Evolutionary conservation across 2,113 vertebrate species (phyloP).

Genomic region (Actinemys pallida): DNA sequence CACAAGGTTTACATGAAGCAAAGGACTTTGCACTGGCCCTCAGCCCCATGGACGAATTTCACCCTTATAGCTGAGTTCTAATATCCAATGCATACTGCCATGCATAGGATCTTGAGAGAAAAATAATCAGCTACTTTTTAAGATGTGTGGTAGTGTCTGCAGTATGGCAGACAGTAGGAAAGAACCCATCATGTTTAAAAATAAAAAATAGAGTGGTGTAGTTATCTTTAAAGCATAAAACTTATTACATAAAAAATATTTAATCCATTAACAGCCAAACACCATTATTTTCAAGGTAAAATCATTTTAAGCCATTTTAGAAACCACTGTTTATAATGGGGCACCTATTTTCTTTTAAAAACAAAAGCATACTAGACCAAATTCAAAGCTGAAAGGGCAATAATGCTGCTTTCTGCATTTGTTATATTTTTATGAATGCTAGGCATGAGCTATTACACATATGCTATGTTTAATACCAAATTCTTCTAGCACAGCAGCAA

Average conservation of each 20-base stretch:
- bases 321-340: neutral
- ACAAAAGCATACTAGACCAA: neutral
- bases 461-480: neutral
- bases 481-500: neutral
- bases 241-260: neutral
- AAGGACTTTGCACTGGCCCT: neutral
- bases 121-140: neutral
- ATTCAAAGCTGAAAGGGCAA: neutral
- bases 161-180: neutral
- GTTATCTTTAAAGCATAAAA: neutral
- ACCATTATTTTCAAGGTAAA: neutral
- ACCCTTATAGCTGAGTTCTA: neutral
- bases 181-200: neutral
- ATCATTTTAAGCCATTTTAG: neutral
- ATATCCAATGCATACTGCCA: neutral
- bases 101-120: neutral
- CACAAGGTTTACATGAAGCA: neutral
- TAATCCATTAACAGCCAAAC: neutral
- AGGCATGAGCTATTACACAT: neutral
- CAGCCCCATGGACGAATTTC: neutral
- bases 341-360: accelerated
- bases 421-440: neutral
- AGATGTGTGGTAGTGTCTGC: neutral
- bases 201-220: neutral
- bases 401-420: neutral